These are phyloP conservation scores for Drosophila kikkawai DNA, from an alignment of 1,140 invertebrate genomes.

Conservation along the genomic window DNA sequence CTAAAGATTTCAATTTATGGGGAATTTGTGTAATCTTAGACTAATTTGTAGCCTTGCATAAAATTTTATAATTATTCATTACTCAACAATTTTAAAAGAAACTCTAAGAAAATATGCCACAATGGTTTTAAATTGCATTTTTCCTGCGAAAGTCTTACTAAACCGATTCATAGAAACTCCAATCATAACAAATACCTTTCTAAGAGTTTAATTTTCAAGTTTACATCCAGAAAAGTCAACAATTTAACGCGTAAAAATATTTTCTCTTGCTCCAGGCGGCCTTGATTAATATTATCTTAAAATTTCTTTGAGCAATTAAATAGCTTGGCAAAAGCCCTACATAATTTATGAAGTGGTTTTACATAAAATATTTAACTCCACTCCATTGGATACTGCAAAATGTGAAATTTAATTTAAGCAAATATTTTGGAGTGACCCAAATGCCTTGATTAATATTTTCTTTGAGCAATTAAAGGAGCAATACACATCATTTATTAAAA, in stretches of 20 bases:
- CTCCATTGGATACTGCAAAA: background rate
- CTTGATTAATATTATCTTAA: background rate
- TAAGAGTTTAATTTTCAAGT: background rate
- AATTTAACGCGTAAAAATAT: constrained; percentile 6
- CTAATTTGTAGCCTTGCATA: background rate
- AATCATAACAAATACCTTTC: constrained; percentile 1
- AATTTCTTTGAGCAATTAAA: constrained; percentile 3
- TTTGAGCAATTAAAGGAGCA: constrained; percentile 18
- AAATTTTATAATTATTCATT: background rate
- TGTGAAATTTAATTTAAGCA: constrained; percentile 4
- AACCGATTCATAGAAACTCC: constrained; percentile 1
- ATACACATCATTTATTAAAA: constrained; percentile 33
- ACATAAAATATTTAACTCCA: background rate
- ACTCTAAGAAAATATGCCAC: background rate
- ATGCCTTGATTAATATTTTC: constrained; percentile 4
- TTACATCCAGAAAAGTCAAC: background rate
- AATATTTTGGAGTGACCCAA: background rate
- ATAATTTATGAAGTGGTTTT: constrained; percentile 1
- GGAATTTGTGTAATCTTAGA: background rate
- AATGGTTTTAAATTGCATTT: background rate
- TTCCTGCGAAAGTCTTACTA: no score
- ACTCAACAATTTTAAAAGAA: background rate
- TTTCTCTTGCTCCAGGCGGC: background rate
- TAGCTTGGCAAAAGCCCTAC: background rate
- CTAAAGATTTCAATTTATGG: background rate